These are phyloP conservation scores for Cheilosia soror DNA, from an alignment of 2,888 invertebrate species.

Conservation along the genomic window DNA sequence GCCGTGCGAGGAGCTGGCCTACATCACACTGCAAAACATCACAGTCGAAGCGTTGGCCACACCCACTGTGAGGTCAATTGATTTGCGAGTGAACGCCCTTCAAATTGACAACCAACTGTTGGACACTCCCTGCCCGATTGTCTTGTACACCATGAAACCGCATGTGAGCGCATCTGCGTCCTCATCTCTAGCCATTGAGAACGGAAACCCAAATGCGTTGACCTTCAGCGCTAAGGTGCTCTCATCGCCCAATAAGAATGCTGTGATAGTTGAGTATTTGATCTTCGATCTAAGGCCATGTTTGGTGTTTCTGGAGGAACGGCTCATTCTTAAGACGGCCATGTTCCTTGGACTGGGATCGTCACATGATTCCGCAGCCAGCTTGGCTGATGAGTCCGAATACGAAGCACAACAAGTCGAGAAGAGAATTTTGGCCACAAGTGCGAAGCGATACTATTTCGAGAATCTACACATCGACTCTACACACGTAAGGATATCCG, in stretches of 20 bases:
- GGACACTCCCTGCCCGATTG: constrained; percentile 93
- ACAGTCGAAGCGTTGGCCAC: constrained; percentile 86
- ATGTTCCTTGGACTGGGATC: constrained; percentile 87
- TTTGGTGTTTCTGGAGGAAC: constrained; percentile 94
- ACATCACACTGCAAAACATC: constrained; percentile 88
- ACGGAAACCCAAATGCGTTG: constrained; percentile 87
- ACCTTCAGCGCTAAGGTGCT: constrained; percentile 91
- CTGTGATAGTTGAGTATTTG: constrained; percentile 94
- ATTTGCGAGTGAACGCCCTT: constrained; percentile 90
- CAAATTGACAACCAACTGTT: constrained; percentile 96
- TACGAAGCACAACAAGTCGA: constrained; percentile 92
- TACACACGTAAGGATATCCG: constrained; percentile 86
- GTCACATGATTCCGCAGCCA: constrained; percentile 86
- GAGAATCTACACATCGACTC: constrained; percentile 91
- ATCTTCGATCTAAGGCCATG: constrained; percentile 92
- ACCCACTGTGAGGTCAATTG: constrained; percentile 85
- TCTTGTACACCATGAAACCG: constrained; percentile 89
- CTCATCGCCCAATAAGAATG: constrained; percentile 90
- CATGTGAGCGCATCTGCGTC: constrained; percentile 82
- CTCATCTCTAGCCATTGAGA: constrained; percentile 41
- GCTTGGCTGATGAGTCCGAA: constrained; percentile 90
- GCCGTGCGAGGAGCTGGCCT: constrained; percentile 92
- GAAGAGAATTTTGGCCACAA: constrained; percentile 91
- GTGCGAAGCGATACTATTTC: constrained; percentile 94
- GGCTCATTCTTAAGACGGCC: constrained; percentile 89